Evolutionary conservation across 2,113 vertebrate species (phyloP).

Genomic region (Glaucomys volans): DNA sequence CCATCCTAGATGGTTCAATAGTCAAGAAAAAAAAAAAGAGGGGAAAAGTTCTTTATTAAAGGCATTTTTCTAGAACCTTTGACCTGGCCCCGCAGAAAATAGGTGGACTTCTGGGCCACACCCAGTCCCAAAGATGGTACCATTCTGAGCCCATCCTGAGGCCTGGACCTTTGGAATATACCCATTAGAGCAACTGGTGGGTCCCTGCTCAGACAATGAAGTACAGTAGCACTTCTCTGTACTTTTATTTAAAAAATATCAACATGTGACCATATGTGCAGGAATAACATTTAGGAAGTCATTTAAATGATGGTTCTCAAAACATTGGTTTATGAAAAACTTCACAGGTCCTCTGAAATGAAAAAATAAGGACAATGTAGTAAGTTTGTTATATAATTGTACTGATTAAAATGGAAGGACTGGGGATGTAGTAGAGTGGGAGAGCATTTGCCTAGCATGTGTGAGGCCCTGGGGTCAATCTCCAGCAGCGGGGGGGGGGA

Average conservation of each 20-base stretch:
- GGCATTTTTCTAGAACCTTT: background rate
- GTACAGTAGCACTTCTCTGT: background rate
- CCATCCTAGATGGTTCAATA: background rate
- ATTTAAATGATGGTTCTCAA: slow-evolving; percentile 42
- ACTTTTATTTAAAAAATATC: slow-evolving; percentile 40
- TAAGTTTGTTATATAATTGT: background rate
- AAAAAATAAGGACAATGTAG: slow-evolving; percentile 2
- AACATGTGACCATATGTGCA: slow-evolving; percentile 44
- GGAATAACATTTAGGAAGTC: background rate
- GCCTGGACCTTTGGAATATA: background rate
- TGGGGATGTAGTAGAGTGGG: background rate
- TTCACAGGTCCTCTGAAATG: background rate
- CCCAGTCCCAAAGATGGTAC: background rate
- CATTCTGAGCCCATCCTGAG: background rate
- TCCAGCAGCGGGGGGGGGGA: too few species aligned
- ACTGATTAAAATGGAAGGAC: slow-evolving; percentile 7
- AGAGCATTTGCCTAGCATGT: background rate
- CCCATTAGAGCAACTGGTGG: background rate
- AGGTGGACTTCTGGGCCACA: background rate
- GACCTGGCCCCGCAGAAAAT: background rate
- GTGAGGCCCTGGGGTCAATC: background rate
- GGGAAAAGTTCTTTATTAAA: background rate
- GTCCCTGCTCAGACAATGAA: background rate
- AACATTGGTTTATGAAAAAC: background rate
- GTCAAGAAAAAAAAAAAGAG: background rate